Base-by-base conservation (phyloP, 2,888 invertebrate genomes). In the Dicranocentrus wangi region DNA sequence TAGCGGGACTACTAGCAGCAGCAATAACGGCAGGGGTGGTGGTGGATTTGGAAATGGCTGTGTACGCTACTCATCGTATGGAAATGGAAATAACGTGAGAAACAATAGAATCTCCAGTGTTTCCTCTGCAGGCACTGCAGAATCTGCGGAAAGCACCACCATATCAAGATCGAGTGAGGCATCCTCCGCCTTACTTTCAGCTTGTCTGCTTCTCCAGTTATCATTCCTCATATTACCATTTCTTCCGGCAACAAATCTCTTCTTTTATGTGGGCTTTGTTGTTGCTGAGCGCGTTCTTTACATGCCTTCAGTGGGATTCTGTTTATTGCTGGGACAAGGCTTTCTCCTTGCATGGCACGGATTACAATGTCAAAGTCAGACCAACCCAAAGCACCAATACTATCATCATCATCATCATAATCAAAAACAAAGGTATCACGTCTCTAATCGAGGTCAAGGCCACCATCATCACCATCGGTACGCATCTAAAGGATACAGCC, bases 221-320 rank as follows among this genome's bases (percentile, higher is more conserved):
- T 90, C 92, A 61, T 93, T 98, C 88, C 92, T 97, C 88, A 92
- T 94, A 86, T 91, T 98, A 87, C 97, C 98, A 83, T 98, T 98
- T 90, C 91, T 98, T 88, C 98, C 98, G 84, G 98, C 98, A 84
- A 94, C 96, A 87, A 99, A 99, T 91, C 90, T 98, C 87, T 93
- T 98, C 90, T 97, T 98, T 91, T 98, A 98, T 90, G 98, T 99
- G 82, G 99, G 99, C 66, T 99, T 99, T 90, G 98, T 99, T 86
- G 94, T 98, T 75, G 99, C 98, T 81, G 99, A 99, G 90, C 92
- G 98, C 85, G 94, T 98, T 85, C 91, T 99, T 85, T 99, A 98
- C 90, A 92, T 98, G 89, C 98, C 98, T 68, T 97, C 97, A 90
- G 95, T 98, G 88, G 98, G 98, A 71, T 95, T 94, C 90, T 98